Percentiles rank a stretch among this genome's conserved stretches.
These are phyloP conservation scores for Calephelis virginiensis DNA, from an alignment of 1,140 invertebrate genomes.

Conservation along the genomic window DNA sequence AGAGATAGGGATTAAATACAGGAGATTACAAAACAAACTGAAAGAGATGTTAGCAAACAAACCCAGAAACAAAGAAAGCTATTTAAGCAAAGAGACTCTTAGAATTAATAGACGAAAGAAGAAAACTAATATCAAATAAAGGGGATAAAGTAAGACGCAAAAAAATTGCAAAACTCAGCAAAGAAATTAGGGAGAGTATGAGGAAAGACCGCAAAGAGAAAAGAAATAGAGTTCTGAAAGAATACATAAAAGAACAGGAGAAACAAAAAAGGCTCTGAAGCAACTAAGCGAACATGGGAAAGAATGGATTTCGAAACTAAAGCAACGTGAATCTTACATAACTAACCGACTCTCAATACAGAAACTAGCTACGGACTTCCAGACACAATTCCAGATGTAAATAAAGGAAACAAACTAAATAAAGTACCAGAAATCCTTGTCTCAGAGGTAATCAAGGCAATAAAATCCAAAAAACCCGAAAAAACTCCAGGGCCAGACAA, in stretches of 20 bases:
- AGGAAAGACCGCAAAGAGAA: too few species aligned
- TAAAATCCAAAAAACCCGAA: slow-evolving; percentile 27
- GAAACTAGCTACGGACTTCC: slow-evolving; percentile 28
- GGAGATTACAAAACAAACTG: slow-evolving; percentile 22
- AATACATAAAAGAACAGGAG: too few species aligned
- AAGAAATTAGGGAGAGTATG: too few species aligned
- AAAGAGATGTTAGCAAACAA: slow-evolving; percentile 21
- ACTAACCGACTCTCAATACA: slow-evolving; percentile 9
- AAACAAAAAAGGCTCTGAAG: slow-evolving; percentile 29
- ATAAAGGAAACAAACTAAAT: slow-evolving; percentile 18
- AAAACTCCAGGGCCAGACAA: slow-evolving; percentile 30
- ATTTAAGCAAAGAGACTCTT: too few species aligned
- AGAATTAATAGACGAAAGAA: too few species aligned
- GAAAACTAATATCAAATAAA: too few species aligned
- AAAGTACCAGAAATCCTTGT: slow-evolving; percentile 22
- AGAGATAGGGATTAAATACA: slow-evolving; percentile 18
- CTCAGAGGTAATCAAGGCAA: slow-evolving; percentile 24
- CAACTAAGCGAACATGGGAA: slow-evolving; percentile 26
- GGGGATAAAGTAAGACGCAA: too few species aligned
- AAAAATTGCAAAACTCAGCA: too few species aligned
- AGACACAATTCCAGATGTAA: slow-evolving; percentile 5
- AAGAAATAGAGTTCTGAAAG: too few species aligned
- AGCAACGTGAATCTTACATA: slow-evolving; percentile 23
- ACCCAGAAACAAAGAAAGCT: too few species aligned
- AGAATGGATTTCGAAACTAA: too few species aligned